Base-by-base conservation (phyloP, 2,113 vertebrate species). In the Uria aalge region DNA sequence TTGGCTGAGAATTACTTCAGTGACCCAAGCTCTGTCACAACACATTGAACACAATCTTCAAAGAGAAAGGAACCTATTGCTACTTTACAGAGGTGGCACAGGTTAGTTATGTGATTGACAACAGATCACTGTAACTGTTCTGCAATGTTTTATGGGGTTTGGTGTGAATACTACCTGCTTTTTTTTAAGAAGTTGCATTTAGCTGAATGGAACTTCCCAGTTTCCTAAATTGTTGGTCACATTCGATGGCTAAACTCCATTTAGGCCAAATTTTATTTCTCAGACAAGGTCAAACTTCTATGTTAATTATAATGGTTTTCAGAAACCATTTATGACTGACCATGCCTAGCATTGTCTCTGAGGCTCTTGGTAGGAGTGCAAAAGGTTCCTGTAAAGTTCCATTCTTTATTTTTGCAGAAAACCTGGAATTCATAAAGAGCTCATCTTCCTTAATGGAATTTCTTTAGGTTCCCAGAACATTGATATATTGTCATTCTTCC, bases 11-110 rank as follows among this genome's bases (percentile, higher is more conserved):
- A 91, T 74, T 90, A 38, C 76, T 80, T 84, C 86, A 85, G 63
- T 93, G 93, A 83, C 96, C 57, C 90, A 76, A 86, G 85, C 75
- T 97, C 74, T 97, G 76, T 94, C 92, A 90, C 91, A 96, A 94
- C 85, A 94, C 67, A 87, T 38, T 88, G 89, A 83, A 86, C 95
- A 73, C 43, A 67, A 52, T 93, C 66, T 92, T 97, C 82, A 60
- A 83, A 34, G 52, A 88, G 85, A 95, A 95, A 87, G 68, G 84
- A 97, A 73, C 30, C 26, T 94, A 87, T 77, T 93, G 80, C 45
- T 74, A 3, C 59, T 91, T 84, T 80, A 52, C 55, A 80, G 71
- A 73, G 59, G 59, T 92, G 75, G 40, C 67, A 53, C 0, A 0
- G 83, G 24, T 92, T 81, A 81, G 56, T 89, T 67, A 34, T 40